Evolutionary conservation across 2,888 invertebrate species (phyloP), one percentile per base, ranked within the genome.

Genomic region (Tenthredo mesomela): DNA sequence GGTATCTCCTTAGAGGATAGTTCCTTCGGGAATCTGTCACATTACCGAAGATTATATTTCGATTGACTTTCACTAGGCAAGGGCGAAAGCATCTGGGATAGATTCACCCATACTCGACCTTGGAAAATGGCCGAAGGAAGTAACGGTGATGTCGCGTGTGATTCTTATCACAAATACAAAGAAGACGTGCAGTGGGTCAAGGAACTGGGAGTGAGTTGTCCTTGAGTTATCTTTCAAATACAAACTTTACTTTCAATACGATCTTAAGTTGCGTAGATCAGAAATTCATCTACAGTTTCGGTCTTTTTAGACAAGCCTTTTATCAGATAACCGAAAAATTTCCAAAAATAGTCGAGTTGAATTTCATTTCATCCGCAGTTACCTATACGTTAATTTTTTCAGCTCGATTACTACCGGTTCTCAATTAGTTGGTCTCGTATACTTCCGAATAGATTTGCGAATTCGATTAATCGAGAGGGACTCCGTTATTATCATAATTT

Each of bases 401-500:
- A 90, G 89, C 86, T 84, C 1, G 88, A 87, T 10, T 70, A 86
- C 3, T 89, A 88, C 47, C 85, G 86, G 82, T 87, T 91, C 58
- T 90, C 89, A 7, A 65, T 89, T 37, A 89, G 88, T 0, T 91
- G 90, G 90, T 33, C 89, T 25, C 86, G 90, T 84, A 88, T 91
- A 73, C 84, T 91, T 37, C 90, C 90, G 0, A 86, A 85, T 12
- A 89, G 90, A 61, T 86, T 86, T 5, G 40, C 94, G 15, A 95
- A 96, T 89, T 91, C 95, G 29, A 93, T 97, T 29, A 98, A 97
- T 91, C 93, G 94, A 65, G 94, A 95, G 2, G 98, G 97, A 21
- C 94, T 98, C 15, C 93, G 95, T 85, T 97, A 97, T 93, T 98
- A 98, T 92, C 96, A 95, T 89, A 95, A 96, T 87, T 93, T 98